Base-by-base conservation (phyloP, 2,113 vertebrate genomes). In the Daphoenositta chrysoptera region DNA sequence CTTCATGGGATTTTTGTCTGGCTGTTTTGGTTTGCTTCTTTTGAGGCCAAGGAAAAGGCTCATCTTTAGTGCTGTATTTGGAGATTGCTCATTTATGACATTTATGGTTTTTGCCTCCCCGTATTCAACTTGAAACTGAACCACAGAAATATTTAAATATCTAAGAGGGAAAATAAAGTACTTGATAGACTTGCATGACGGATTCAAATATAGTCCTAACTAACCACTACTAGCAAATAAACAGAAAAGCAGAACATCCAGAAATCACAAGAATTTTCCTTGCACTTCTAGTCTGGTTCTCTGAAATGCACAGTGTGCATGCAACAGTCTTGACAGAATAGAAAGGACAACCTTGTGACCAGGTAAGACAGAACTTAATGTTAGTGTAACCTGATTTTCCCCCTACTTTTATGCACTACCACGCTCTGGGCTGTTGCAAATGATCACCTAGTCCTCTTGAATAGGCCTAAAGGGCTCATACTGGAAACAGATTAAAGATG, bases 121-220 rank as follows among this genome's bases (percentile, higher is more conserved):
- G 33, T 18, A 9, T 27, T 95, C 72, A 92, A 78, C 77, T 56
- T n/a, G 80, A 88, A 95, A 96, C 69, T 75, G 65, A 93, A 91
- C 51, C n/a, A 61, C 28, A 68, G 28, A 82, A 93, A 63, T 68
- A 89, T 31, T 78, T 92, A 82, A 89, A 87, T 39, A 14, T 42
- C 65, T 44, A 70, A 77, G 31, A 84, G 51, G 24, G 48, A 77
- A 83, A 94, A 89, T 17, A 64, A 56, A 71, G n/a, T 65, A 82
- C 70, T 42, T 53, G 37, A 82, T 8, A 71, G 76, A 92, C 23
- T 61, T 66, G 80, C 17, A 7, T 7, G 26, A 83, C 66, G 64
- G 53, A 80, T 72, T 72, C 58, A 80, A 73, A 92, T 85, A 63
- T 20, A 78, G 60, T 64, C 72, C 56, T 64, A 56, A 86, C 58